phyloP scores from a whole-genome alignment of 2,888 invertebrate genomes.

The Nudaria mundana region DNA sequence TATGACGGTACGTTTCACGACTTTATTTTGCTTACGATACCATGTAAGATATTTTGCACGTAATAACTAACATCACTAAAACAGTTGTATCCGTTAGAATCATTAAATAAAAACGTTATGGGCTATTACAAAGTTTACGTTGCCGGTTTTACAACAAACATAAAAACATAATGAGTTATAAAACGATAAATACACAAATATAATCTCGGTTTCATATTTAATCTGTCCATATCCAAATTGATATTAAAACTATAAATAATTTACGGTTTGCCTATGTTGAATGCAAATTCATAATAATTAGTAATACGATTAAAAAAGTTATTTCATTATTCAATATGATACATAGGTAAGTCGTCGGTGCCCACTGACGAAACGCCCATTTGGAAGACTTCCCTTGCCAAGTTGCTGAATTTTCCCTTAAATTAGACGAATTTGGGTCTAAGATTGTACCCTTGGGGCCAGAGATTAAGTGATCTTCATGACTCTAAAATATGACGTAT shows the following conservation, averaged over 20 bases:
- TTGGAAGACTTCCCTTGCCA: too few species aligned
- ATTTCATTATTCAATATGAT: too few species aligned
- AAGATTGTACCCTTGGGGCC: too few species aligned
- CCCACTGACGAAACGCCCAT: too few species aligned
- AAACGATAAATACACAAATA: constrained; percentile 2
- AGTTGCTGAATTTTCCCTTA: too few species aligned
- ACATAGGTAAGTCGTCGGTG: too few species aligned
- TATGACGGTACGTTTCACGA: too few species aligned
- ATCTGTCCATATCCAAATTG: neutral
- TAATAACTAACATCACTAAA: neutral
- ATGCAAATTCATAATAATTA: neutral
- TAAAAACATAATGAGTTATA: constrained; percentile 10
- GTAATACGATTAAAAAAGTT: too few species aligned
- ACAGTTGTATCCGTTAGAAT: neutral
- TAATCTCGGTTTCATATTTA: neutral
- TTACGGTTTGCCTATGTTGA: neutral
- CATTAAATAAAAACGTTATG: neutral
- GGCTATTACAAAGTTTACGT: neutral
- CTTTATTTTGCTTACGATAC: too few species aligned
- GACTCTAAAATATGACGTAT: too few species aligned
- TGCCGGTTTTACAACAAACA: constrained; percentile 2
- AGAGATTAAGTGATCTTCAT: too few species aligned
- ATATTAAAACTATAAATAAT: neutral
- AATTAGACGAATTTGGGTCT: too few species aligned
- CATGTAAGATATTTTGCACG: neutral